A percentile compares a stretch with the other conserved stretches of the same genome.
These are phyloP conservation scores for Eupithecia subfuscata DNA, from an alignment of 2,888 invertebrate genomes.

Conservation along the genomic window DNA sequence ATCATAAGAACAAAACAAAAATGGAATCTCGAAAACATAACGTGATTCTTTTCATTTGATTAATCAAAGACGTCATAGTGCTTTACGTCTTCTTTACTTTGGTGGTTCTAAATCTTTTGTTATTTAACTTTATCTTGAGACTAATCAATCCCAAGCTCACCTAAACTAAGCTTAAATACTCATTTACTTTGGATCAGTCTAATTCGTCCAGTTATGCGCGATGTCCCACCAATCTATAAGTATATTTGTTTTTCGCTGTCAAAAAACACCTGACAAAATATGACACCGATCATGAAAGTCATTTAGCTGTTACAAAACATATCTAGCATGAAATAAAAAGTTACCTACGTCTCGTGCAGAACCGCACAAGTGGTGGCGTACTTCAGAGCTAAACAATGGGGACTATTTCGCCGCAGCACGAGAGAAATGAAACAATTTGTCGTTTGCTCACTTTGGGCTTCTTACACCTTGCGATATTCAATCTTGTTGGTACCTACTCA, in stretches of 20 bases:
- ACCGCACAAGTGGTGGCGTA: slow-evolving; percentile 32
- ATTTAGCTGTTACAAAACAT: slow-evolving; percentile 17
- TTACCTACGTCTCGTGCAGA: slow-evolving; percentile 22
- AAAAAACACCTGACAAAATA: slow-evolving; percentile 8
- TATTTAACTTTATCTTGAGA: neutral
- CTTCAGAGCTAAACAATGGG: slow-evolving; percentile 42
- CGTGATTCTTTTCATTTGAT: neutral
- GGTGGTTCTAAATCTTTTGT: neutral
- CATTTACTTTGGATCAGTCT: neutral
- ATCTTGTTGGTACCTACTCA: neutral
- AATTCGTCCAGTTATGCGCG: no score
- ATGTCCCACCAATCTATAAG: no score
- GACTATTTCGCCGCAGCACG: slow-evolving; percentile 33
- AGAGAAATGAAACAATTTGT: slow-evolving; percentile 56
- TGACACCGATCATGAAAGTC: slow-evolving; percentile 15
- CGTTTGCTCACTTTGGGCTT: slow-evolving; percentile 46
- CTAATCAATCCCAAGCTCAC: neutral
- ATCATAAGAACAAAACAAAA: no score
- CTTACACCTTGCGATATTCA: slow-evolving; percentile 7
- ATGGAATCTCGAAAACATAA: neutral
- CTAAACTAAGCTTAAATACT: neutral
- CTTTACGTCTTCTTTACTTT: neutral
- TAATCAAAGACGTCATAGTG: neutral
- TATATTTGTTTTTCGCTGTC: neutral
- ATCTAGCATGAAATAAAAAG: slow-evolving; percentile 23